Evolutionary conservation across 2,797 vertebrate genomes (phyloP), one percentile per base, ranked within the genome.

Genomic region (Holocentrus rufus): DNA sequence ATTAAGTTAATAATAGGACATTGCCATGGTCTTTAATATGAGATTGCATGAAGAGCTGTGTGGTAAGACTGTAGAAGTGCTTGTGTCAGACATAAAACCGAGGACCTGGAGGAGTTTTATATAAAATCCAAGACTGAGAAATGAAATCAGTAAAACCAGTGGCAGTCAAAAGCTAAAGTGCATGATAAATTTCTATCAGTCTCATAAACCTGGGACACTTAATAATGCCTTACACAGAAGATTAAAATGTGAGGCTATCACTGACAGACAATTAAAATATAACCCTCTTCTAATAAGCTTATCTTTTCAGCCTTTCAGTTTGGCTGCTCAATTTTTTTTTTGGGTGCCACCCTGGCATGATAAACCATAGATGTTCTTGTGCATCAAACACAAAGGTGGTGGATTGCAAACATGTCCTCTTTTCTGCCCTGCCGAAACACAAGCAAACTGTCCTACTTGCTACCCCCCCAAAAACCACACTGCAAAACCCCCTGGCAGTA

Each of bases 281-380:
- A 49, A 22, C 36, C 50, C 14, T 76, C 65, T 70, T 63, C 67
- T 39, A 47, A 7, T 15, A 11, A 23, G 62, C 47, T 77, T 83
- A 69, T 89, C 65, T 79, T 30, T 64, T 50, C 42, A 72, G 61
- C 50, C 49, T 72, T 54, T 77, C 78, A 61, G 39, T 44, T n/a
- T 42, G 53, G 27, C 42, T 20, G 25, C 58, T 72, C 30, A 47
- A n/a, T 36, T 75, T 79, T 84, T 82, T 79, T 31, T 75, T 77
- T 84, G 81, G 77, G 72, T 80, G 76, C 77, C 47, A 79, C 42
- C 31, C 46, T 25, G 50, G 39, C 36, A 65, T 36, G 52, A 76
- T 78, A 65, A 80, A 75, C 18, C 60, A 30, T 47, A 11, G 46
- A 1, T 54, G 61, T 50, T 47, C 50, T n/a, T 18, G 61, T 25